Base-by-base conservation (phyloP, 2,113 vertebrate genomes). In the Rynchops niger region DNA sequence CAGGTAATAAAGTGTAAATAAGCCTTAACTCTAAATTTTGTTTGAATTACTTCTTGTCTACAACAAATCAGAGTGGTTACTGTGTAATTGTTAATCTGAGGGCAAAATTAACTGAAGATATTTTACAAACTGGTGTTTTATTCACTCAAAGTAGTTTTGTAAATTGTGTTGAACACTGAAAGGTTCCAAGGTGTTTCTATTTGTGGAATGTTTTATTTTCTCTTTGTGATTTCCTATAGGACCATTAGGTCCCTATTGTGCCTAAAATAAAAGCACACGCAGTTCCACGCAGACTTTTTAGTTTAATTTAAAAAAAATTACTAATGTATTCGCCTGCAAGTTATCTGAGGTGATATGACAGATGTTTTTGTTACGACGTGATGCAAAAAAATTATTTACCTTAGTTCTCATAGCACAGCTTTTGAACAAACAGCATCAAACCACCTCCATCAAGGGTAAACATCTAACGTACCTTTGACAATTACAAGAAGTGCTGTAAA, bases 401-500 rank as follows among this genome's bases (percentile, higher is more conserved):
- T 69, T 81, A 89, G 34, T 40, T 74, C 27, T 73, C 1, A 6
- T 42, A 27, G 21, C 1, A 1, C 34, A 59, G 18, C 53, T 79
- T 89, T 74, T 81, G 53, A 65, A 65, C 49, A 82, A 84, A 70
- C 2, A 56, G 12, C 15, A 63, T 84, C 40, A 82, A 77, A 77
- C 11, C 9, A 1, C 30, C 36, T 49, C 15, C 70, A 61, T 84
- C 20, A 66, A 80, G 10, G 13, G 26, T 87, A 55, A 90, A 86
- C 12, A 47, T 50, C 40, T 43, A 32, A 74, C 40, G 7, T 1
- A 20, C 43, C 36, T 67, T 84, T 76, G 72, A 84, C 61, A 91
- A 72, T 81, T 82, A 76, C 69, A 91, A 95, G 80, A 95, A 97
- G 29, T 61, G 61, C 69, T 74, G 61, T 71, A 82, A 81, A 95